Percentiles rank a stretch among this genome's conserved stretches.
Conservation (phyloP, 2,888 invertebrate species). For the Torymus texanus region DNA sequence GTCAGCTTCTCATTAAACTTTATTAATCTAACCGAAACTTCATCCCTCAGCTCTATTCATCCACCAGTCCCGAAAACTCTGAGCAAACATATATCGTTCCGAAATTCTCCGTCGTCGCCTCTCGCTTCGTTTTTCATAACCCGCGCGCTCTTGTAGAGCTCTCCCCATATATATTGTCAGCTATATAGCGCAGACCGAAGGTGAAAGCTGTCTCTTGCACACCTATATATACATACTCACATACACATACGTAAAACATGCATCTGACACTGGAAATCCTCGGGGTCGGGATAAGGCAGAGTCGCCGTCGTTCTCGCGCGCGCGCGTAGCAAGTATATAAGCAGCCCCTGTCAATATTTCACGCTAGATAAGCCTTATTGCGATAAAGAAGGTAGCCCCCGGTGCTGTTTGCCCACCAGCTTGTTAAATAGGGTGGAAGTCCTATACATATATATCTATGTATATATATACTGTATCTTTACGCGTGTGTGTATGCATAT, state of each 20-base stretch:
- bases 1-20: too few relatives aligned
- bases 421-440: slow-evolving; percentile 53
- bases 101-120: too few relatives aligned
- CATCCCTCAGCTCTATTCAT: too few relatives aligned
- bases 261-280: slow-evolving; percentile 55
- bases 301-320: not conserved
- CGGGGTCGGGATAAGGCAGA: slow-evolving; percentile 48
- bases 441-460: slow-evolving; percentile 11
- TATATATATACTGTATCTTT: not conserved
- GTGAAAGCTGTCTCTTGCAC: slow-evolving; percentile 55
- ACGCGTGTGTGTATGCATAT: too few relatives aligned
- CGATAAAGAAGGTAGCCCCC: slow-evolving; percentile 50
- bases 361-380: slow-evolving; percentile 57
- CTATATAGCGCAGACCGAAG: slow-evolving; percentile 4
- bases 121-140: too few relatives aligned
- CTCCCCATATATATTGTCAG: too few relatives aligned
- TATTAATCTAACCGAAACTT: too few relatives aligned
- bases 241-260: slow-evolving; percentile 51
- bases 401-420: slow-evolving; percentile 31
- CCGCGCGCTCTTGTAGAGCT: too few relatives aligned
- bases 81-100: not conserved
- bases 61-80: too few relatives aligned
- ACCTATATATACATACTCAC: slow-evolving; percentile 25
- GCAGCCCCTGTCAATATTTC: slow-evolving; percentile 55
- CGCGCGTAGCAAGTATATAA: not conserved